phyloP scores from a whole-genome alignment of 2,888 invertebrate species.

The Boloria euphrosyne region DNA sequence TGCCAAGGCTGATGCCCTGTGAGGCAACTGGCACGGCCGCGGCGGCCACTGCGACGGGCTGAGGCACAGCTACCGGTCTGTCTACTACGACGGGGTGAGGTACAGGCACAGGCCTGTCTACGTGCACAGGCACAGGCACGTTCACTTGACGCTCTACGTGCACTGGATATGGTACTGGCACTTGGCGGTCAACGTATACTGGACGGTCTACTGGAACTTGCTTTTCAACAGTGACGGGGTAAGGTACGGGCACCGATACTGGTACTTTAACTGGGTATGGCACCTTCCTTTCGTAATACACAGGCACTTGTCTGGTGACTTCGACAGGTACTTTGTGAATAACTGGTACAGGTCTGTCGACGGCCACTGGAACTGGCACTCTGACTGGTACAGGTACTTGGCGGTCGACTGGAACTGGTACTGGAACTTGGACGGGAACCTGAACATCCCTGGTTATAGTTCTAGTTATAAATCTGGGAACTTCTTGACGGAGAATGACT shows the following conservation, averaged over 20 bases:
- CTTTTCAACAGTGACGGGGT: slow-evolving; percentile 82
- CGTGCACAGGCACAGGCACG: slow-evolving; percentile 83
- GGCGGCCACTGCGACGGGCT: slow-evolving; percentile 52
- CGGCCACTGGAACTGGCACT: slow-evolving; percentile 78
- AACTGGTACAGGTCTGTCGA: slow-evolving; percentile 79
- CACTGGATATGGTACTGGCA: slow-evolving; percentile 78
- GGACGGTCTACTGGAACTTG: slow-evolving; percentile 83
- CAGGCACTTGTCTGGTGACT: slow-evolving; percentile 73
- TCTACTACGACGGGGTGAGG: slow-evolving; percentile 55
- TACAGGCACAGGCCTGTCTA: slow-evolving; percentile 76
- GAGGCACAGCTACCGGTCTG: slow-evolving; percentile 63
- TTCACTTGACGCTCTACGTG: slow-evolving; percentile 80
- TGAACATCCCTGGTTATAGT: slow-evolving; percentile 73
- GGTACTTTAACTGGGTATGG: slow-evolving; percentile 80
- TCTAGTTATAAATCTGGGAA: slow-evolving; percentile 71
- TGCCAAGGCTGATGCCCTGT: slow-evolving; percentile 19
- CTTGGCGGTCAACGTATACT: slow-evolving; percentile 81
- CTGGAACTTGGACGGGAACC: slow-evolving; percentile 60
- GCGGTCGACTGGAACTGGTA: slow-evolving; percentile 61
- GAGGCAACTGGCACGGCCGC: slow-evolving; percentile 35
- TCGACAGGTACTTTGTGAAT: slow-evolving; percentile 79
- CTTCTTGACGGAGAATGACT: slow-evolving; percentile 71
- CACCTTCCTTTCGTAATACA: slow-evolving; percentile 74
- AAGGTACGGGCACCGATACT: slow-evolving; percentile 80
- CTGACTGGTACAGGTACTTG: slow-evolving; percentile 76